Conservation (phyloP, 1,140 invertebrate genomes). For the Lanistes nyassanus region DNA sequence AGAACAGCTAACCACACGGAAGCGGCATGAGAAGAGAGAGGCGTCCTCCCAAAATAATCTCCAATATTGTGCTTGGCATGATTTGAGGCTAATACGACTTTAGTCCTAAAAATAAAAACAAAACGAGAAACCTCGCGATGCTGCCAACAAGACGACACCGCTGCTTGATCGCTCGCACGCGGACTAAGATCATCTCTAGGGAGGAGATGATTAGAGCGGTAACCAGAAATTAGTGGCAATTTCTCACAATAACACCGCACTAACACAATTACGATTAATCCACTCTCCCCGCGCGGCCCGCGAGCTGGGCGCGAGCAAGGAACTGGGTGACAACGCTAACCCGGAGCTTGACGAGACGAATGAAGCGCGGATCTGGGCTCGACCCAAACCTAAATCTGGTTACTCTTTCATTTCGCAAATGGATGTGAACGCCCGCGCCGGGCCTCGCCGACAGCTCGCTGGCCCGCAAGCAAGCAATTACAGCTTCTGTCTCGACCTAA, state of each 20-base stretch:
- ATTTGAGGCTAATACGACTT: too few species aligned
- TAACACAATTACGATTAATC: constrained; percentile 10
- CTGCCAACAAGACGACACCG: too few species aligned
- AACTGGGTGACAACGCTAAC: not conserved
- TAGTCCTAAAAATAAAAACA: constrained; percentile 7
- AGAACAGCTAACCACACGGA: too few species aligned
- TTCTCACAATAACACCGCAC: constrained; percentile 13
- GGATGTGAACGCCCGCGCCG: constrained; percentile 2
- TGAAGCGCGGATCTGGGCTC: not conserved
- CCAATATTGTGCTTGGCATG: too few species aligned
- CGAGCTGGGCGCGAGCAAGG: not conserved
- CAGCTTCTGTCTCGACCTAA: constrained; percentile 17
- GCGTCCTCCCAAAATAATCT: too few species aligned
- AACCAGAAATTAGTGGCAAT: constrained; percentile 14
- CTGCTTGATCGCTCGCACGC: too few species aligned
- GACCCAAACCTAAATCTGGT: constrained; percentile 4
- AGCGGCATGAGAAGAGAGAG: too few species aligned
- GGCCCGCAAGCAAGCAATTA: constrained; percentile 17
- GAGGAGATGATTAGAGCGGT: constrained; percentile 10
- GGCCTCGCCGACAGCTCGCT: not conserved
- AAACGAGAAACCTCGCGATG: too few species aligned
- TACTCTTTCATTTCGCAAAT: constrained; percentile 14
- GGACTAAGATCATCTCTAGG: constrained; percentile 2
- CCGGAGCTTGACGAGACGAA: not conserved
- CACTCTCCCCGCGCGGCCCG: not conserved